A percentile compares a stretch with the other conserved stretches of the same genome.
These are phyloP conservation scores for Drosophila burlai DNA, from an alignment of 1,140 invertebrate genomes.

Conservation along the genomic window DNA sequence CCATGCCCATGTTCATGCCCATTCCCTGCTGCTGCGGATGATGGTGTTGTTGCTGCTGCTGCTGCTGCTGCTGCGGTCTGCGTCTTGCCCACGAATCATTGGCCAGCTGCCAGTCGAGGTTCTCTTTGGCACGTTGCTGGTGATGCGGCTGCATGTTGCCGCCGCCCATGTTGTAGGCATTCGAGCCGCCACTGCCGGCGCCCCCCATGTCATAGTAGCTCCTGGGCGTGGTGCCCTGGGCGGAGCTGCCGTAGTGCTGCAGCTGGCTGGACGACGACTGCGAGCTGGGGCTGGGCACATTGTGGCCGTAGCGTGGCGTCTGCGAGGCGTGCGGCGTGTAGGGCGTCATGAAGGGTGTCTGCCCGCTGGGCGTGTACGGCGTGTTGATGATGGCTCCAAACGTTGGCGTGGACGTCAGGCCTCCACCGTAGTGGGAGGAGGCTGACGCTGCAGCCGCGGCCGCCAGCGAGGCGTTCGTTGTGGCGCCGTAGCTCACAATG, in stretches of 20 bases:
- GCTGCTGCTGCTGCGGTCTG: constrained; percentile 51
- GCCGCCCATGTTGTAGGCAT: constrained; percentile 52
- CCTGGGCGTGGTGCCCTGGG: constrained; percentile 75
- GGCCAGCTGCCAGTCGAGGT: constrained; percentile 78
- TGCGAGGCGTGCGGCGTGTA: constrained; percentile 90
- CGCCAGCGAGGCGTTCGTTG: constrained; percentile 84
- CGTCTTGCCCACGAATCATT: constrained; percentile 80
- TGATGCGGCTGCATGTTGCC: constrained; percentile 50
- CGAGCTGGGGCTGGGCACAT: constrained; percentile 86
- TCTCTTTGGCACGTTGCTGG: constrained; percentile 75
- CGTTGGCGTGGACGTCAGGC: constrained; percentile 66
- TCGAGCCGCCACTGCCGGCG: constrained; percentile 10
- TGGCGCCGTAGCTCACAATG: constrained; percentile 85
- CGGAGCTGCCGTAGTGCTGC: constrained; percentile 69
- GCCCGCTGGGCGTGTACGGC: constrained; percentile 95
- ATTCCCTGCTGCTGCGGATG: constrained; percentile 45
- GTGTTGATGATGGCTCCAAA: constrained; percentile 86
- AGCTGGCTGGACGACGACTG: constrained; percentile 72
- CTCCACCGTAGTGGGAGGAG: constrained; percentile 88
- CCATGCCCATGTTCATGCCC: constrained; percentile 39
- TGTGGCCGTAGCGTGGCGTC: constrained; percentile 88
- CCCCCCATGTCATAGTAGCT: constrained; percentile 49
- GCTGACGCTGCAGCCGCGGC: constrained; percentile 44
- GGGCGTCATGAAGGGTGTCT: constrained; percentile 96
- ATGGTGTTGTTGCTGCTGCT: constrained; percentile 44